phyloP scores from a whole-genome alignment of 2,797 vertebrate species.

The Limnodromus scolopaceus region DNA sequence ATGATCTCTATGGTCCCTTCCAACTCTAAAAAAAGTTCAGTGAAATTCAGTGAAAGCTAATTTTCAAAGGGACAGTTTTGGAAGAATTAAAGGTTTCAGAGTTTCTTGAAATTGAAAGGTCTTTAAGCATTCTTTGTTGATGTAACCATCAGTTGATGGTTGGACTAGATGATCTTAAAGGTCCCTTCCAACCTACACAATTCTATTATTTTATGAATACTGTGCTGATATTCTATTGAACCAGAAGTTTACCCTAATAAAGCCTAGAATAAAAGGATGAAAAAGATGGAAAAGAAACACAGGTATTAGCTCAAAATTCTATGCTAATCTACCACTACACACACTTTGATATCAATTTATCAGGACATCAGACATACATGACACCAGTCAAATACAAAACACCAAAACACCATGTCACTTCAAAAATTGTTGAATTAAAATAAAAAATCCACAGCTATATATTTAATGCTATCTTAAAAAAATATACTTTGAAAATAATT shows the following conservation, averaged over 20 bases:
- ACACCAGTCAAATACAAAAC: neutral
- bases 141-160: neutral
- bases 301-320: neutral
- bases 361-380: neutral
- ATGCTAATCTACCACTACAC: neutral
- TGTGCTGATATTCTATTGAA: neutral
- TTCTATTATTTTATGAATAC: neutral
- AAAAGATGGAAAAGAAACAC: neutral
- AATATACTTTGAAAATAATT: neutral
- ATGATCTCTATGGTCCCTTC: too few relatives aligned
- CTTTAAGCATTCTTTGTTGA: neutral
- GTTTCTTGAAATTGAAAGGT: neutral
- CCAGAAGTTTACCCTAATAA: neutral
- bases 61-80: neutral
- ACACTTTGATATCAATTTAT: neutral
- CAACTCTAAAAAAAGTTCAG: too few relatives aligned
- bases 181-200: too few relatives aligned
- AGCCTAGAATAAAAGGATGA: neutral
- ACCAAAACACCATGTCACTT: neutral
- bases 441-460: neutral
- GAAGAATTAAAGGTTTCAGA: neutral
- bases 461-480: neutral
- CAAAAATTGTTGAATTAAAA: neutral
- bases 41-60: too few relatives aligned
- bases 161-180: too few relatives aligned